These are phyloP conservation scores for Lepidocyrtoides sp. DNA, from an alignment of 2,888 invertebrate genomes.

Conservation along the genomic window DNA sequence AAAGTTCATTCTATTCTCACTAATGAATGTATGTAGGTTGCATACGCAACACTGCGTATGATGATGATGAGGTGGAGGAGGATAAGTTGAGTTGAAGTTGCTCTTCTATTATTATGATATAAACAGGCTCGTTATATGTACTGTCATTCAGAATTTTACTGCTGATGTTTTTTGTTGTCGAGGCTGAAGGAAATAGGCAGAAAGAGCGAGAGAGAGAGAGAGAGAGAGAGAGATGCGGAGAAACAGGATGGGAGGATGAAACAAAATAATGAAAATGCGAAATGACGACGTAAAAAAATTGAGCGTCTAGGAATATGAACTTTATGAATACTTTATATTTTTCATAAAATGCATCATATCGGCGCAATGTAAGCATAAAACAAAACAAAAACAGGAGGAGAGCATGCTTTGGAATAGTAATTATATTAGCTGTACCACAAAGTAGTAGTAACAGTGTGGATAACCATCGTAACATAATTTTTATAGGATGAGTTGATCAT, in stretches of 20 bases:
- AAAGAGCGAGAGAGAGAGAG: conserved; percentile 15
- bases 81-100: conserved; percentile 21
- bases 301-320: conserved; percentile 41
- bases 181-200: too few species aligned
- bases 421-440: neutral
- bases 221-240: too few species aligned
- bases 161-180: neutral
- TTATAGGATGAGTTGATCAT: conserved; percentile 2
- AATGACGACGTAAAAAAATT: conserved; percentile 65
- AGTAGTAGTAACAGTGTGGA: neutral
- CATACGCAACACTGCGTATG: neutral
- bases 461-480: neutral
- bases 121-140: neutral
- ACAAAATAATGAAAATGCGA: conserved; percentile 64
- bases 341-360: conserved; percentile 76
- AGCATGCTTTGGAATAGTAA: neutral
- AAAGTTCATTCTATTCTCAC: neutral
- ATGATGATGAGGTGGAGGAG: too few species aligned
- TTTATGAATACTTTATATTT: conserved; percentile 73
- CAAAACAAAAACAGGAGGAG: neutral
- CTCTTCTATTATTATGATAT: conserved; percentile 11
- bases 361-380: too few species aligned
- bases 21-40: neutral
- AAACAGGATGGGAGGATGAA: conserved; percentile 17
- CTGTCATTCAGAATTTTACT: neutral